Conservation (phyloP, 2,113 vertebrate genomes). For the Otis tarda region DNA sequence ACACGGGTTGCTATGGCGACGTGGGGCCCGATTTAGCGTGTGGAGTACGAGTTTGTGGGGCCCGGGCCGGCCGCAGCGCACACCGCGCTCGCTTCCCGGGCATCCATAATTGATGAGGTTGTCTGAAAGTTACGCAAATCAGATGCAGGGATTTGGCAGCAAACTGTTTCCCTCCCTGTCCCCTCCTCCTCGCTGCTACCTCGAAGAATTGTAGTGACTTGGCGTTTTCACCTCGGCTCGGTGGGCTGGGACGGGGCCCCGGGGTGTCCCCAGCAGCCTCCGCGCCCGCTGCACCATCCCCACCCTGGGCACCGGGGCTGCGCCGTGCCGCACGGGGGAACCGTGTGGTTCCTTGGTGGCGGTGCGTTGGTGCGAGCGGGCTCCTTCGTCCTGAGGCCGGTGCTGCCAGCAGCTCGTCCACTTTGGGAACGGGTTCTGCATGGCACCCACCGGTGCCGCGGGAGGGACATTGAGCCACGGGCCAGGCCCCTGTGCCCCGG, state of each 20-base stretch:
- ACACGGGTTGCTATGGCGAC: slow-evolving; percentile 56
- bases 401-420: fast-evolving
- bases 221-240: neutral
- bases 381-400: neutral
- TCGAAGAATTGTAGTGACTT: slow-evolving; percentile 64
- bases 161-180: slow-evolving; percentile 24
- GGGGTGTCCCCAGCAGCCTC: neutral
- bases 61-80: neutral
- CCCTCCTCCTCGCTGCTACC: slow-evolving; percentile 42
- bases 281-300: fast-evolving
- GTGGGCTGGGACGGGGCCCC: neutral
- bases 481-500: neutral
- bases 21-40: slow-evolving; percentile 23
- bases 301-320: fast-evolving
- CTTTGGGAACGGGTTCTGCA: neutral
- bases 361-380: neutral
- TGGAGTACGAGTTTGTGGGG: slow-evolving; percentile 42
- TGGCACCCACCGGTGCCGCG: fast-evolving
- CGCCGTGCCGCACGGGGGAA: fast-evolving
- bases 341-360: fast-evolving
- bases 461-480: neutral
- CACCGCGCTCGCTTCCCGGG: slow-evolving; percentile 27
- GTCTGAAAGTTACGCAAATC: slow-evolving; percentile 66
- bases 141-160: slow-evolving; percentile 65
- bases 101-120: slow-evolving; percentile 71